Evolutionary conservation across 1,140 invertebrate genomes (phyloP).

Genomic region (Bombus balteatus): DNA sequence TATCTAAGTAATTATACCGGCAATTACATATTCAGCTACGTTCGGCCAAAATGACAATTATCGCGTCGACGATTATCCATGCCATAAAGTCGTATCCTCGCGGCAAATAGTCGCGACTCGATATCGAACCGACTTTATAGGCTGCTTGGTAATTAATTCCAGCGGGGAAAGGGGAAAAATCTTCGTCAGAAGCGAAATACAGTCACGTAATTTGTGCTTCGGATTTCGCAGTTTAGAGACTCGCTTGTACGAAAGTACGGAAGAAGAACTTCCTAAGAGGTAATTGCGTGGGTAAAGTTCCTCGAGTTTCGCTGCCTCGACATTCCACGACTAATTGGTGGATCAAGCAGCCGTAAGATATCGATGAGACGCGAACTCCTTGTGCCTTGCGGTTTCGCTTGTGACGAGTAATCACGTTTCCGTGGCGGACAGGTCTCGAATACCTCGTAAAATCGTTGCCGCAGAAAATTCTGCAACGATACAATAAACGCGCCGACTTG

Average conservation of each 20-base stretch:
- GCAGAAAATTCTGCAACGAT: constrained; percentile 58
- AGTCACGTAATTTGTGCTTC: neutral
- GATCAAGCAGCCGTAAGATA: constrained; percentile 37
- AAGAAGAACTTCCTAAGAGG: constrained; percentile 1
- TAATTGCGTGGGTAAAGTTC: neutral
- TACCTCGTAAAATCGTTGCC: constrained; percentile 54
- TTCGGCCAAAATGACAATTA: constrained; percentile 3
- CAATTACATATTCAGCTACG: constrained; percentile 2
- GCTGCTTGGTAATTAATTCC: neutral
- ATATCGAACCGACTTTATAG: neutral
- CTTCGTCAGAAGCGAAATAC: neutral
- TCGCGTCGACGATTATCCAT: constrained; percentile 7
- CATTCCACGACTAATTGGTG: constrained; percentile 29
- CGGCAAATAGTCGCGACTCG: neutral
- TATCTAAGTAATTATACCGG: neutral
- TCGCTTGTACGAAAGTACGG: neutral
- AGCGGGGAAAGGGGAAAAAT: neutral
- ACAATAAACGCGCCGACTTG: constrained; percentile 39
- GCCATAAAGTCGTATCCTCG: neutral
- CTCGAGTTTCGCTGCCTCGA: constrained; percentile 12
- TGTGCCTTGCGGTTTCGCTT: constrained; percentile 27
- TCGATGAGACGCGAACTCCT: constrained; percentile 18
- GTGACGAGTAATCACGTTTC: constrained; percentile 29
- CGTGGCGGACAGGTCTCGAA: constrained; percentile 24
- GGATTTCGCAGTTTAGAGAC: neutral